phyloP scores from a whole-genome alignment of 1,140 invertebrate genomes.

The Andrena cerasifolii region DNA sequence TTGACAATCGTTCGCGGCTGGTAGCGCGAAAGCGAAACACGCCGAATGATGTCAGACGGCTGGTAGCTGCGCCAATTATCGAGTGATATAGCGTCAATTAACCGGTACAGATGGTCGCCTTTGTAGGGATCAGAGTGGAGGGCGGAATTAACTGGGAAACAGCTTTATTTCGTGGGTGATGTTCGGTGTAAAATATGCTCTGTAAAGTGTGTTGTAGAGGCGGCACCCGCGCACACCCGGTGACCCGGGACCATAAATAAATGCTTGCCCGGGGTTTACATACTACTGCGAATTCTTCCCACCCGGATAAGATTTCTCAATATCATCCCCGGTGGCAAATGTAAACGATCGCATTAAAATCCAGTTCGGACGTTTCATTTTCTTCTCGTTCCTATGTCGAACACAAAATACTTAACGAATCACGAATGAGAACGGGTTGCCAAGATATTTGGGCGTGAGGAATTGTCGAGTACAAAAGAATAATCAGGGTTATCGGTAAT shows the following conservation, averaged over 20 bases:
- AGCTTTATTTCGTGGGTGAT: slow-evolving; percentile 75
- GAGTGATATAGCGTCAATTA: slow-evolving; percentile 31
- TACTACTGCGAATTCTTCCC: slow-evolving; percentile 68
- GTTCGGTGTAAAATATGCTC: slow-evolving; percentile 70
- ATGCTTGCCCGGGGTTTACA: slow-evolving; percentile 77
- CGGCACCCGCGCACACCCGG: slow-evolving; percentile 73
- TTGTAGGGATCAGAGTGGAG: slow-evolving; percentile 56
- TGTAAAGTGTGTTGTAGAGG: slow-evolving; percentile 66
- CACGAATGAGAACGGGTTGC: too few relatives aligned
- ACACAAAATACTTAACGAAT: too few relatives aligned
- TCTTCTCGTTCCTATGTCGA: too few relatives aligned
- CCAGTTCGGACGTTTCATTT: background rate
- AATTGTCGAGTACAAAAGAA: too few relatives aligned
- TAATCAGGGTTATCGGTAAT: too few relatives aligned
- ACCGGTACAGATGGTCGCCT: background rate
- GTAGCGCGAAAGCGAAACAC: background rate
- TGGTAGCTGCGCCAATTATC: slow-evolving; percentile 19
- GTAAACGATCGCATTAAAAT: background rate
- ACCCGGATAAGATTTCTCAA: slow-evolving; percentile 40
- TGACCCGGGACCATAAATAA: slow-evolving; percentile 80
- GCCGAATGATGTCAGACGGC: slow-evolving; percentile 35
- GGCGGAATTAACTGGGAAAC: slow-evolving; percentile 64
- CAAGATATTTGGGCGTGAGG: too few relatives aligned
- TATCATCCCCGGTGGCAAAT: slow-evolving; percentile 11
- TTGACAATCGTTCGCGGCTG: background rate